Evolutionary conservation across 1,140 invertebrate genomes (phyloP), one percentile per base, ranked within the genome.

Genomic region (Gryllus bimaculatus): DNA sequence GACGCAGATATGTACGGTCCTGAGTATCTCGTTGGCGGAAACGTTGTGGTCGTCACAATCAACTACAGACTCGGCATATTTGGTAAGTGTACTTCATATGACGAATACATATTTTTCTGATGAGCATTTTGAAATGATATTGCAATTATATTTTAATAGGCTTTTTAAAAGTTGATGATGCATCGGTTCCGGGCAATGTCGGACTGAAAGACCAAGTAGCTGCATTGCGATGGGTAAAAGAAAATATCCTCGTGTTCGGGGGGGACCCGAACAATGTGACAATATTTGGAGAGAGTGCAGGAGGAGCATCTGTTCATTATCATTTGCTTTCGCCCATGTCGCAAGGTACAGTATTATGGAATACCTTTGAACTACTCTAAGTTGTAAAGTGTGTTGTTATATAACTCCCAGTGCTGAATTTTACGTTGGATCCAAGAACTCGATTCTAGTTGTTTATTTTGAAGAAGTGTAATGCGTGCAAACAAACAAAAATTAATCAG

Each of bases 31-130:
- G 84, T 91, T 1, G 86, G 89, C 8, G 89, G 92, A 15, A 88
- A 90, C 47, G 88, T 94, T 0, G 88, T 94, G 2, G 85, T 93
- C 4, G 92, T 93, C 8, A 92, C 90, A 0, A 85, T 93, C 7
- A 93, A 93, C 84, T 93, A 94, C 83, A 85, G 92, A 78, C 84
- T 93, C 4, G 92, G 91, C 3, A 87, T 89, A 0, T 85, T 93
- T 47, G 91, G 92, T 47, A 76, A 47, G 74, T 75, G 18, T 3
- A 66, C 18, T 66, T 66, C 10, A 66, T 66, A 76, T 6, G 18
- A 3, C 1, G 73, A 39, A 39, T 66, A 66, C 18, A 7, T 66
- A 66, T 7, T 66, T 66, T 18, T 13, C 18, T 66, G 10, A 10
- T 18, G 54, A 66, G 18, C 18, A 13, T 66, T 39, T 39, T 39